Conservation (phyloP, 2,888 invertebrate species). For the Caenorhabditis angaria region DNA sequence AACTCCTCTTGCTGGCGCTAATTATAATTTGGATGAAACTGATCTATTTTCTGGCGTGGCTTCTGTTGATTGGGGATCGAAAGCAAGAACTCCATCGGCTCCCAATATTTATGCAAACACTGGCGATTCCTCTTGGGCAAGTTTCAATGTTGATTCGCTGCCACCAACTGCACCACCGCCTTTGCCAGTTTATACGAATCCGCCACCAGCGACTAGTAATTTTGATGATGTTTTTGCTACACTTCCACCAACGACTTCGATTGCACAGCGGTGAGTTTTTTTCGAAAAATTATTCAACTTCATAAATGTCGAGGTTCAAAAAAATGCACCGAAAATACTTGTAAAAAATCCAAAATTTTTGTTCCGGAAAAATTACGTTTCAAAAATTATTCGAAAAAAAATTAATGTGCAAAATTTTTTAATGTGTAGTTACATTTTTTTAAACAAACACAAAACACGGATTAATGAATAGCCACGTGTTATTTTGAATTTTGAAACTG, state of each 20-base stretch:
- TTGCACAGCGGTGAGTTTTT: neutral
- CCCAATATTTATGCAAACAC: slow-evolving; percentile 6
- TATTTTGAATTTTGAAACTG: too few relatives aligned
- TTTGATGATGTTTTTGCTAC: slow-evolving; percentile 1
- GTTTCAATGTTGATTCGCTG: slow-evolving; percentile 23
- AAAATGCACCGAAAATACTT: too few relatives aligned
- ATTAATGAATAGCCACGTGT: too few relatives aligned
- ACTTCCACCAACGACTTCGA: neutral
- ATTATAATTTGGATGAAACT: slow-evolving; percentile 28
- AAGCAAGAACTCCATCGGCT: neutral
- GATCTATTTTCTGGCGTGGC: slow-evolving; percentile 29
- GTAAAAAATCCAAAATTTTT: too few relatives aligned
- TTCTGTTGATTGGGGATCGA: slow-evolving; percentile 33
- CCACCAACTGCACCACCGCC: slow-evolving; percentile 38
- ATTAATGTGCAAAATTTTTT: too few relatives aligned
- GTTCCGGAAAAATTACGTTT: neutral
- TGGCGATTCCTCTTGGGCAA: slow-evolving; percentile 12
- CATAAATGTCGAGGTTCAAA: too few relatives aligned
- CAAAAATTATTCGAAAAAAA: too few relatives aligned
- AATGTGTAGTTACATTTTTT: too few relatives aligned
- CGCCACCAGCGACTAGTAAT: slow-evolving; percentile 11
- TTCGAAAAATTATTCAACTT: too few relatives aligned
- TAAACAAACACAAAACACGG: too few relatives aligned
- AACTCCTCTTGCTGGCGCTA: slow-evolving; percentile 7
- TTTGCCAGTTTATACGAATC: slow-evolving; percentile 30